Base-by-base conservation (phyloP, 2,888 invertebrate species). In the Rhagonycha lutea region DNA sequence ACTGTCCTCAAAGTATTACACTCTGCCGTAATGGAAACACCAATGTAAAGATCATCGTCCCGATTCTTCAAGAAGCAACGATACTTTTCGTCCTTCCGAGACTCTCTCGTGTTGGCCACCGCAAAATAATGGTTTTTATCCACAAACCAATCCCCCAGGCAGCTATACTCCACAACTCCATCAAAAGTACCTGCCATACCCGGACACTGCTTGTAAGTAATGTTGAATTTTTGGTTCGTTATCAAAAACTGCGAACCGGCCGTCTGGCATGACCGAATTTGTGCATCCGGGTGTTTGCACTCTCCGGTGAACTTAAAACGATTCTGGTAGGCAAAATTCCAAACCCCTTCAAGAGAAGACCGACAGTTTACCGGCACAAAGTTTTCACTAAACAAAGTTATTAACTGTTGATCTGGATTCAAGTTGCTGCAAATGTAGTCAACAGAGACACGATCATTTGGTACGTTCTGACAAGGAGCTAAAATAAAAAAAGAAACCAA, bases 81-180 rank as follows among this genome's bases (percentile, higher is more conserved):
- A 86, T 97, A 98, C 84, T 95, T 95, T 86, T 98, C 97, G 87
- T 98, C 97, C 87, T 95, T 95, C 83, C 98, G 92, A 8, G 98
- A 97, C 87, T 98, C 97, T 83, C 98, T 97, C 0, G 97, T 97
- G 85, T 98, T 98, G 8, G 96, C 96, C n/a, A 98, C 97, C 72
- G 97, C 98, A 88, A 98, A 98, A 87, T 95, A 98, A 84, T 98
- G 97, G 88, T 98, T 98, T 85, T 98, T 98, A 12, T 94, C 96
- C 26, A 97, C 94, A 88, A 97, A 97, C 97, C 98, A 98, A 89
- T 97, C 96, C 1, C 97, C 98, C 77, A 98, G 89, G 84, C 98
- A 98, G 87, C 95, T 96, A 87, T 94, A 98, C 87, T 97, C 97
- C 8, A 97, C 96, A 77, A 94, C 94, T 86, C 96, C 97, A 87